Base-by-base conservation (phyloP, 2,797 vertebrate genomes). In the Naso thynnoides region DNA sequence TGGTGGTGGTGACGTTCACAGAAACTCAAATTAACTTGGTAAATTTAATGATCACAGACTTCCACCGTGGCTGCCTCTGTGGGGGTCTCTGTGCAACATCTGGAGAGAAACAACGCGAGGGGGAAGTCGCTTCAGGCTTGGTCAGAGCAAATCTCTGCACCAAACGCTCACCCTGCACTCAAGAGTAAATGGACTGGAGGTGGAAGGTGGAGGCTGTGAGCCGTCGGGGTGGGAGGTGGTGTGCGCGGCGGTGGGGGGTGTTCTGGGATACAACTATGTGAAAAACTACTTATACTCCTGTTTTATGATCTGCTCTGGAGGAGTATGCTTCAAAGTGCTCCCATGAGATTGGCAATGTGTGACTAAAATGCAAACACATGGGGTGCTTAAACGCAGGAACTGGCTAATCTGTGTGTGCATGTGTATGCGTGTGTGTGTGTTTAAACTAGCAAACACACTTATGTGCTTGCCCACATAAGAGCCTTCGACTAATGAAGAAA, bases 311-410 rank as follows among this genome's bases (percentile, higher is more conserved):
- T 84, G 88, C 91, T 92, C 88, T 84, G 89, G 92, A 92, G 92
- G 91, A 93, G 88, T 85, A 79, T 67, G 91, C 88, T 90, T 92
- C 87, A 93, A 92, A 93, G 91, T 90, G 88, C 88, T 89, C 92
- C 89, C 92, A 49, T 66, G 93, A 92, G 94, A 94, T 86, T 80
- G 79, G 78, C 88, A 93, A 93, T 89, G 93, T 94, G 94, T 90
- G 93, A 92, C 91, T 94, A 93, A 95, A 95, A 94, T 75, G 83
- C 92, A 93, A 95, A 94, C 95, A 95, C 91, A 94, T 95, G 94
- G 89, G 90, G 86, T 74, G 84, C 87, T 91, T 92, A 90, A 93
- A 93, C 9, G 79, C 93, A 92, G 92, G 89, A 94, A 93, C 91
- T 89, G 52, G 86, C 78, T 91, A 90, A 91, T 90, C 90, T 92